Percentiles rank a stretch among this genome's conserved stretches.
Evolutionary conservation across 1,140 invertebrate genomes (phyloP).

Genomic region (Euwallacea fornicatus): DNA sequence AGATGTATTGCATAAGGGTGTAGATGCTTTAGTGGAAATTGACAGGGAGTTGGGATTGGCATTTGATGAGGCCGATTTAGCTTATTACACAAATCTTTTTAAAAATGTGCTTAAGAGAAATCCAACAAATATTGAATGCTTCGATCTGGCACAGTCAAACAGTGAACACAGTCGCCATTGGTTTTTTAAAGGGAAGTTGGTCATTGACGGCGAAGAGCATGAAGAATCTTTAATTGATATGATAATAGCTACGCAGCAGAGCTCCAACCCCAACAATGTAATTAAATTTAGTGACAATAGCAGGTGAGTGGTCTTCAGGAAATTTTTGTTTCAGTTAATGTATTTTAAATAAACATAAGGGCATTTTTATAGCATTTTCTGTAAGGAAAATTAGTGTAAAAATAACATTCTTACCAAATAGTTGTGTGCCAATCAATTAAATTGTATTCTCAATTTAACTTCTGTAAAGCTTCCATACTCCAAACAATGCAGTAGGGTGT

Average conservation of each 20-base stretch:
- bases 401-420: neutral
- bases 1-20: conserved; percentile 76
- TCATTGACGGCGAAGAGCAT: conserved; percentile 79
- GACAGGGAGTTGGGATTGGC: conserved; percentile 85
- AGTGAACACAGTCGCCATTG: conserved; percentile 92
- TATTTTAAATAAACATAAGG: too few species aligned
- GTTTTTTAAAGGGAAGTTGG: conserved; percentile 89
- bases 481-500: too few species aligned
- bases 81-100: conserved; percentile 85
- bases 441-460: neutral
- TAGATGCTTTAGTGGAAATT: conserved; percentile 77
- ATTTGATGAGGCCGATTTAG: conserved; percentile 86
- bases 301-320: conserved; percentile 60
- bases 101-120: conserved; percentile 81
- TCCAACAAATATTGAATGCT: conserved; percentile 96
- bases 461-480: too few species aligned
- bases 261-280: conserved; percentile 90
- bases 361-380: neutral
- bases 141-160: conserved; percentile 98
- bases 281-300: conserved; percentile 98
- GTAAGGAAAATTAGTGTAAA: neutral
- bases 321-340: neutral
- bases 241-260: conserved; percentile 87
- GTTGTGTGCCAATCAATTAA: neutral
- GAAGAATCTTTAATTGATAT: conserved; percentile 86